phyloP scores from a whole-genome alignment of 2,888 invertebrate genomes.

The Poecilobothrus nobilitatus region DNA sequence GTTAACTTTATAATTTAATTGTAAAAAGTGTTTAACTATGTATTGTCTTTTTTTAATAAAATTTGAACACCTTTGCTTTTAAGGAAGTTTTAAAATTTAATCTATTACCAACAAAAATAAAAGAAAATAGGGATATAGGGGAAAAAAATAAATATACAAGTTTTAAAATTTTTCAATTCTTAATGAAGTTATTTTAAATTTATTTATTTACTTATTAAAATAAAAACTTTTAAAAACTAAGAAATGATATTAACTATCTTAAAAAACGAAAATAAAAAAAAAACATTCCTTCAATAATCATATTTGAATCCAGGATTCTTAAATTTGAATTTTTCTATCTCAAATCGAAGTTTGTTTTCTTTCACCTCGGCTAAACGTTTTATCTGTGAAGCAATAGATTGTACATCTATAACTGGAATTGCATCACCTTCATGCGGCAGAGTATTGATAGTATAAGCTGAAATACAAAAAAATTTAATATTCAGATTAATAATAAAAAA shows the following conservation, averaged over 20 bases:
- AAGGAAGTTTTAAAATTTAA: too few relatives aligned
- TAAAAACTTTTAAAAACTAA: neutral
- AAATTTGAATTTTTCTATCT: slow-evolving; percentile 41
- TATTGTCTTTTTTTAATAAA: neutral
- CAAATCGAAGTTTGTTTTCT: slow-evolving; percentile 38
- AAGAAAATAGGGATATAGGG: too few relatives aligned
- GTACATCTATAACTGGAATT: neutral
- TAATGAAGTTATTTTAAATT: neutral
- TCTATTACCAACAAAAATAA: too few relatives aligned
- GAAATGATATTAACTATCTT: neutral
- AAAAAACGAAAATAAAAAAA: neutral
- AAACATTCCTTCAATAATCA: neutral
- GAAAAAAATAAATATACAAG: too few relatives aligned
- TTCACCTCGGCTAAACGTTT: slow-evolving; percentile 42
- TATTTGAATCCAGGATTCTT: slow-evolving; percentile 42
- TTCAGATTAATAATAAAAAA: neutral
- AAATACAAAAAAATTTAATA: neutral
- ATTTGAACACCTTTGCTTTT: too few relatives aligned
- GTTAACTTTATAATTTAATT: neutral
- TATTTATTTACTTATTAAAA: neutral
- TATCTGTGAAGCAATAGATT: slow-evolving; percentile 33
- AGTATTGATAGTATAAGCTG: neutral
- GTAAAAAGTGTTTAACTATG: too few relatives aligned
- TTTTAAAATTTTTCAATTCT: too few relatives aligned
- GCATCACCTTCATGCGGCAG: neutral